These are phyloP conservation scores for Urocitellus parryii DNA, from an alignment of 2,113 vertebrate species.

Conservation along the genomic window DNA sequence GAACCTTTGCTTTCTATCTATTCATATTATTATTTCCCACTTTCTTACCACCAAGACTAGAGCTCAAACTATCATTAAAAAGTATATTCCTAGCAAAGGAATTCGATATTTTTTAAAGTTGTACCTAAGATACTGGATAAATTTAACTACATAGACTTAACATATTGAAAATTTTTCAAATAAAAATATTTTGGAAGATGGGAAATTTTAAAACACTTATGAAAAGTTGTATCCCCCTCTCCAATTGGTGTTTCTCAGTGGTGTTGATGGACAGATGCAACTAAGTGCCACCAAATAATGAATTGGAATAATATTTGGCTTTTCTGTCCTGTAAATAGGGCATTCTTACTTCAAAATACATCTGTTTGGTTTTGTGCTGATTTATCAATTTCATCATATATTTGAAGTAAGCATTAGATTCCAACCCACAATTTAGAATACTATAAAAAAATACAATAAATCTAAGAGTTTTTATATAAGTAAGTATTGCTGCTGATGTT, in stretches of 20 bases:
- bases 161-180: not conserved
- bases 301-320: not conserved
- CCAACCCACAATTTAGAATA: not conserved
- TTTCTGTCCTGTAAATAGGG: not conserved
- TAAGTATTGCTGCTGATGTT: slow-evolving; percentile 25
- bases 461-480: slow-evolving; percentile 23
- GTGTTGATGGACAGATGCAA: not conserved
- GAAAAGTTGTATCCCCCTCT: not conserved
- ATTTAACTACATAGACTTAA: not conserved
- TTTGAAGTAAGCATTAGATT: not conserved
- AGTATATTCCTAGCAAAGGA: not conserved
- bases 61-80: not conserved
- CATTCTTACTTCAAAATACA: not conserved
- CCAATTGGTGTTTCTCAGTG: slow-evolving; percentile 26
- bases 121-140: not conserved
- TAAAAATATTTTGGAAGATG: not conserved
- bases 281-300: not conserved
- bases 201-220: not conserved
- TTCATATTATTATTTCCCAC: not conserved
- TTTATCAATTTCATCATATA: not conserved
- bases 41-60: not conserved
- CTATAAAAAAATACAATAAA: slow-evolving; percentile 46
- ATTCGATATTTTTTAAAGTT: not conserved
- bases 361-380: not conserved
- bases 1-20: not conserved